Evolutionary conservation across 2,113 vertebrate species (phyloP).

Genomic region (Gopherus flavomarginatus): DNA sequence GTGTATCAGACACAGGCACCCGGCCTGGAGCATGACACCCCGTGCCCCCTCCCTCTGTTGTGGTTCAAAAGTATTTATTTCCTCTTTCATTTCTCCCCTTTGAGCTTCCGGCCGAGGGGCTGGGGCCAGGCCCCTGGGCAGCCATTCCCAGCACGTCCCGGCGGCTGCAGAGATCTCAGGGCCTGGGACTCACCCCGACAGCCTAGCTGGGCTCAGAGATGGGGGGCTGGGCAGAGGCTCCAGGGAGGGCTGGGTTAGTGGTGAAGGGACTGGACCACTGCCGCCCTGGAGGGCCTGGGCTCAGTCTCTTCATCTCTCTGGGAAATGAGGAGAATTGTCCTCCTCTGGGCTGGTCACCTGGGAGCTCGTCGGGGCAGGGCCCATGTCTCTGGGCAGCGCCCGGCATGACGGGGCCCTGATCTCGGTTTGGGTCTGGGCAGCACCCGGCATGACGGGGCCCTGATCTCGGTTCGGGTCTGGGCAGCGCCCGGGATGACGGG

Average conservation of each 20-base stretch:
- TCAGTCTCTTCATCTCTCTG: no score
- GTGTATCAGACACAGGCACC: not conserved
- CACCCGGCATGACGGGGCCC: constrained; percentile 43
- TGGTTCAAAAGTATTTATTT: not conserved
- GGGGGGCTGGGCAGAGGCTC: not conserved
- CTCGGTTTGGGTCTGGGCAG: constrained; percentile 58
- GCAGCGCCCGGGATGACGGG: not conserved
- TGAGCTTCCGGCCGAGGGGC: not conserved
- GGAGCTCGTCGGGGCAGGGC: not conserved
- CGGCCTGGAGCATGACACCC: no score
- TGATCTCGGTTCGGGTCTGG: constrained; percentile 18
- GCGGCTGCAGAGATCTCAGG: not conserved
- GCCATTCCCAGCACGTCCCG: not conserved
- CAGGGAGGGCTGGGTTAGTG: not conserved
- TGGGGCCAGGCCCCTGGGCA: no score
- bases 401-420: not conserved
- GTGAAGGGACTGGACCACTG: not conserved
- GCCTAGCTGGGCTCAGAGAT: no score
- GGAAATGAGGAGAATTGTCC: not conserved
- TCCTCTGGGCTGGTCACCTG: not conserved
- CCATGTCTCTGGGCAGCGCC: not conserved
- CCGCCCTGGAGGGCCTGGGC: not conserved
- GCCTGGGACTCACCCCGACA: not conserved
- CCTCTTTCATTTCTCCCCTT: not conserved
- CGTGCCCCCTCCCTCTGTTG: not conserved